Percentiles rank a stretch among this genome's conserved stretches.
phyloP scores from a whole-genome alignment of 2,888 invertebrate genomes.

The Synanthedon tipuliformis region DNA sequence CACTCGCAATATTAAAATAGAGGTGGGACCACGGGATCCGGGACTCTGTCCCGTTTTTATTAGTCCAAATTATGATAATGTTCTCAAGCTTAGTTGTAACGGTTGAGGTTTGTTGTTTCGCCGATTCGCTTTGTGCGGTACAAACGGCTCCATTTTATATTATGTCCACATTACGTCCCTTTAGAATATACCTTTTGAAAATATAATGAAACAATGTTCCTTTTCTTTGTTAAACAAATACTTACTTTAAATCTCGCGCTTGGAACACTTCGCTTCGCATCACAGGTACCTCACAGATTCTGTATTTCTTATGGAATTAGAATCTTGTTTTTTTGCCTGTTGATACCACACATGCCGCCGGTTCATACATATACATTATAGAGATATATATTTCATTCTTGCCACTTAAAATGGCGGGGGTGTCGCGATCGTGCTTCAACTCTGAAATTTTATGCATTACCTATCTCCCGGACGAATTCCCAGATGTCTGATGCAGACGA shows the following conservation, averaged over 20 bases:
- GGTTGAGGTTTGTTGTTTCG: not conserved
- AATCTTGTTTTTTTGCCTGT: no score
- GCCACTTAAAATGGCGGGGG: constrained; percentile 14
- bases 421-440: constrained; percentile 12
- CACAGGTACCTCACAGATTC: no score
- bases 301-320: no score
- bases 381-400: constrained; percentile 10
- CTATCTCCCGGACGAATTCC: constrained; percentile 20
- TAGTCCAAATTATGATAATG: constrained; percentile 2
- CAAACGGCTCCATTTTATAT: not conserved
- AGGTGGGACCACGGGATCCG: constrained; percentile 4
- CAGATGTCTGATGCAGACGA: constrained; percentile 20
- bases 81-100: not conserved
- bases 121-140: not conserved
- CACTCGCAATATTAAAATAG: constrained; percentile 18
- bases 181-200: not conserved
- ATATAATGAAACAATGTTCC: constrained; percentile 1
- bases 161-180: not conserved
- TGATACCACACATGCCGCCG: not conserved
- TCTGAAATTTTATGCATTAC: constrained; percentile 35
- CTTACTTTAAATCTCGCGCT: constrained; percentile 19
- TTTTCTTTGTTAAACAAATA: constrained; percentile 19
- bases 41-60: constrained; percentile 1
- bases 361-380: constrained; percentile 3
- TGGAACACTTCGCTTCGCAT: constrained; percentile 25